Base-by-base conservation (phyloP, 2,113 vertebrate species). In the Pygathrix nemaeus region DNA sequence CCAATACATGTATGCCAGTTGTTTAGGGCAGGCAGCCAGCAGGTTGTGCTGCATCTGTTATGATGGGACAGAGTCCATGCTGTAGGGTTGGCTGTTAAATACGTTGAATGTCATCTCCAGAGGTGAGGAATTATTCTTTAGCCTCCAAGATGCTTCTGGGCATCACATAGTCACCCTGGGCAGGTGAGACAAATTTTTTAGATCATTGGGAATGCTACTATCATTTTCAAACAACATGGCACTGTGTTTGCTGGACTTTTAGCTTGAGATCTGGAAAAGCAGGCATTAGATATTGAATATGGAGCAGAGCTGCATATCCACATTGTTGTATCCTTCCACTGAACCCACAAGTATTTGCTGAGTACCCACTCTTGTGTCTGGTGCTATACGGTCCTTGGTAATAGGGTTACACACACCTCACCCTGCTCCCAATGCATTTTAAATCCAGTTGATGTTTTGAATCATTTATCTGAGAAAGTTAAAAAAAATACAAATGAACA, bases 381-480 rank as follows among this genome's bases (percentile, higher is more conserved):
- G n/a, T 30, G 25, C 30, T 38, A 0, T 3, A 7, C 11, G 27
- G 6, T 43, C 12, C 55, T 50, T 35, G 52, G 40, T 32, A 48
- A 40, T 40, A 95, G 16, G 32, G 23, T 86, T 81, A 32, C 5
- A 18, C 3, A 23, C 32, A 72, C 40, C 12, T 40, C 0, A 0
- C 20, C 57, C 70, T 35, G 21, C 20, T 76, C 55, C 79, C 38
- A 32, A n/a, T 35, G 17, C n/a, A 55, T 64, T 91, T 94, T 27
- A 75, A n/a, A 82, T 93, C 40, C 68, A 75, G 1, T 55, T n/a
- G 40, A 55, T 55, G 25, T 55, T 82, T 88, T 82, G 38, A 94
- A 45, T 88, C 23, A 89, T 48, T 95, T 96, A 73, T 57, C 57
- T 35, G 52, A 87, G 78, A 92, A 96, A 76, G 48, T 50, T 78